Conservation (phyloP, 1,140 invertebrate genomes). For the Amphibalanus amphitrite region DNA sequence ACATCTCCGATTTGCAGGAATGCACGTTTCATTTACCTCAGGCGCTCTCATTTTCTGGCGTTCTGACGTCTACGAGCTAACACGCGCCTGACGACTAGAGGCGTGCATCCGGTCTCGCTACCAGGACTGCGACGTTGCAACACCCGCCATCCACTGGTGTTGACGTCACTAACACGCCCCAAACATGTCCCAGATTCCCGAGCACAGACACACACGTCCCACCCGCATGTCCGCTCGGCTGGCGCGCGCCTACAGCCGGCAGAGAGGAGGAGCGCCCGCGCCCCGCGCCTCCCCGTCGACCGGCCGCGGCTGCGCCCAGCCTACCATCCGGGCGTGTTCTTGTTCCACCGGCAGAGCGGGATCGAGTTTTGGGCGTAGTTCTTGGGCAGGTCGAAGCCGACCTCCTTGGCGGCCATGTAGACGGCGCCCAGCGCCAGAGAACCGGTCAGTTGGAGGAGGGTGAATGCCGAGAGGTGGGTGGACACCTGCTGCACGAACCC, state of each 20-base stretch:
- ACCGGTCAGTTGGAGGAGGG: neutral
- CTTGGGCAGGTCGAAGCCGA: neutral
- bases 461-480: neutral
- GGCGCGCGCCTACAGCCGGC: too few relatives aligned
- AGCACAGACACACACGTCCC: neutral
- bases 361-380: neutral
- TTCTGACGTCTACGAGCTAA: too few relatives aligned
- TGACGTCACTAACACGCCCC: neutral
- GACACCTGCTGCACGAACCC: constrained; percentile 14
- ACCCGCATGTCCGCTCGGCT: too few relatives aligned
- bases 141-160: too few relatives aligned
- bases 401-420: neutral
- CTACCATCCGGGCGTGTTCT: neutral
- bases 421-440: neutral
- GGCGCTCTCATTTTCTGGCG: too few relatives aligned
- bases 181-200: neutral
- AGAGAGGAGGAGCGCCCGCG: too few relatives aligned
- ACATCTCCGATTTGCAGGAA: too few relatives aligned
- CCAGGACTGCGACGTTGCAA: too few relatives aligned
- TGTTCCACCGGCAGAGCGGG: neutral
- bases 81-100: neutral
- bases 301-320: constrained; percentile 22
- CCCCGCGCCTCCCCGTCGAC: too few relatives aligned
- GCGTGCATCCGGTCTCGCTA: too few relatives aligned
- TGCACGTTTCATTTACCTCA: too few relatives aligned